phyloP scores from a whole-genome alignment of 2,888 invertebrate species.

The Drosophila parthenogenetica region DNA sequence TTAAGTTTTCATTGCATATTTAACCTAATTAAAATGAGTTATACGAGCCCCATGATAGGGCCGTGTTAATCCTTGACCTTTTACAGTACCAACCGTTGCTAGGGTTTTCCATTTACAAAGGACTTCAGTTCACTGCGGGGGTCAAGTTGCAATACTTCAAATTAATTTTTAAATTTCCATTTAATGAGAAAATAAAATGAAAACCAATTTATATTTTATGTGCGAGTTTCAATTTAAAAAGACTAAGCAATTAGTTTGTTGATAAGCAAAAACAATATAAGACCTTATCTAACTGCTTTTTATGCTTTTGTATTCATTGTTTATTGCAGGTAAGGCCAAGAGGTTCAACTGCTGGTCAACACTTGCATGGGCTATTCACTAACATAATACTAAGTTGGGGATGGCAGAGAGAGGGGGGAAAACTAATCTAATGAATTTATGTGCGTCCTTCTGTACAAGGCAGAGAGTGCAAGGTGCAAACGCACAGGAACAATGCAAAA shows the following conservation, averaged over 20 bases:
- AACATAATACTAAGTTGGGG: slow-evolving; percentile 46
- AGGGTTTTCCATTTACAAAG: slow-evolving; percentile 5
- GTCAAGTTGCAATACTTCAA: background rate
- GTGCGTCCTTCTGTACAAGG: slow-evolving; percentile 45
- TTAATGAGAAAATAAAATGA: slow-evolving; percentile 1
- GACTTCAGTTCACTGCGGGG: background rate
- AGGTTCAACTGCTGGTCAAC: slow-evolving; percentile 6
- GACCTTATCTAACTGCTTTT: slow-evolving; percentile 18
- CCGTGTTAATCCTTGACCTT: slow-evolving; percentile 52
- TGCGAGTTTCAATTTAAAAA: slow-evolving; percentile 22
- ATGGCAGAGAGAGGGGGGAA: slow-evolving; percentile 5
- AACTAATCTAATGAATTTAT: slow-evolving; percentile 77
- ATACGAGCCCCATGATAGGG: slow-evolving; percentile 55
- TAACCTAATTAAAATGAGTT: slow-evolving; percentile 79
- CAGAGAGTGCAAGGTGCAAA: slow-evolving; percentile 57
- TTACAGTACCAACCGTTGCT: slow-evolving; percentile 25
- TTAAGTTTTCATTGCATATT: slow-evolving; percentile 71
- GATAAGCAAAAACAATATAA: slow-evolving; percentile 14
- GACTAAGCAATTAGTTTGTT: slow-evolving; percentile 17
- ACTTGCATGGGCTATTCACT: slow-evolving; percentile 41
- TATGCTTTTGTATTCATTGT: slow-evolving; percentile 19
- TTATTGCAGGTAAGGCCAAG: slow-evolving; percentile 53
- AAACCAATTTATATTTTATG: background rate
- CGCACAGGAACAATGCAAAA: slow-evolving; percentile 57
- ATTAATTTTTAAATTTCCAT: background rate